Percentiles rank a stretch among this genome's conserved stretches.
Evolutionary conservation across 2,797 vertebrate species (phyloP).

Genomic region (Lophotriccus pileatus): DNA sequence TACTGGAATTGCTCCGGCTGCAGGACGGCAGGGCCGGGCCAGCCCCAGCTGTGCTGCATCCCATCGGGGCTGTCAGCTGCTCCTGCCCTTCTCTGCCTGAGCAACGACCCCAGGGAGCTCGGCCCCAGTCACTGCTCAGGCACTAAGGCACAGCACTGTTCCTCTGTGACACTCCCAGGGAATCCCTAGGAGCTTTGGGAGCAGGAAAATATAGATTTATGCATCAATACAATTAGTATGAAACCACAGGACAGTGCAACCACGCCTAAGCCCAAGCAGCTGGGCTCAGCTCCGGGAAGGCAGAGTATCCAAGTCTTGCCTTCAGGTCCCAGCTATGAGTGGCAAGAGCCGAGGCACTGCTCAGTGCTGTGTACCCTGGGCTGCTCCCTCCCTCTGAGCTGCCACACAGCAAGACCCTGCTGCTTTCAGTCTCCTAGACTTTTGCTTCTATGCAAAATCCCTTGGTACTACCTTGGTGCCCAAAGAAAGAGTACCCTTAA

Average conservation of each 20-base stretch:
- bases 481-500: neutral
- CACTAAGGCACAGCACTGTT: accelerated
- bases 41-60: neutral
- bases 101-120: neutral
- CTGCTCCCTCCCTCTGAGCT: neutral
- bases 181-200: neutral
- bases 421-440: neutral
- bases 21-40: neutral
- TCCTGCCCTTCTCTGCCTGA: neutral
- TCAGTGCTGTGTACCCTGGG: accelerated
- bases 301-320: accelerated
- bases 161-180: neutral
- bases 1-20: neutral
- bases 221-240: neutral
- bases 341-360: neutral
- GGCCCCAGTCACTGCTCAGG: neutral
- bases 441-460: neutral
- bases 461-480: neutral
- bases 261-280: neutral
- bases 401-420: accelerated
- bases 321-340: neutral
- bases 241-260: neutral
- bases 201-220: neutral
- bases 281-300: neutral
- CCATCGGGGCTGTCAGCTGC: accelerated